Evolutionary conservation across 2,888 invertebrate genomes (phyloP), one percentile per base, ranked within the genome.

Genomic region (Tetropium fuscum): DNA sequence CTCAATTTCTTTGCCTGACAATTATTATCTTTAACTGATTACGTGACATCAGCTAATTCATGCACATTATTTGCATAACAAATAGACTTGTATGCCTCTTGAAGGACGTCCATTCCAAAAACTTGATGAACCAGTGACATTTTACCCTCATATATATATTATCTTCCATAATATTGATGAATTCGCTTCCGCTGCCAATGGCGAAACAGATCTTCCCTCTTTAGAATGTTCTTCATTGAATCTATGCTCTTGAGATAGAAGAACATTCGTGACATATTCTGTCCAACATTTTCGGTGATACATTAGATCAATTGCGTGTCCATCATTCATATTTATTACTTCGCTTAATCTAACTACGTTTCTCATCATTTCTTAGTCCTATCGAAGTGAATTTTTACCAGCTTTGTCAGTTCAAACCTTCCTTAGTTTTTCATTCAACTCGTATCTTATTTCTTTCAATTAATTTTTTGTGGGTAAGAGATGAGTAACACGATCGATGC

Each of bases 161-260:
- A n/a, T 30, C 30, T 30, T 30, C n/a, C 30, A 30, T 10, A 30
- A 30, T 30, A 30, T 30, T 30, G 30, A 30, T 30, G 30, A 30
- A 30, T 30, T 30, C n/a, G n/a, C n/a, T n/a, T n/a, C 30, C 11
- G n/a, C 30, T 30, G 30, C 30, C 30, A 30, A 10, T 30, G 30
- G 11, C n/a, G 30, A 30, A 30, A 30, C 30, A 30, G 30, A 30
- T 30, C 30, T 30, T 30, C n/a, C 30, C 30, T 30, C 10, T 30
- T 30, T 1, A 11, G n/a, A 30, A 30, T 30, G 30, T n/a, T n/a
- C n/a, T n/a, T n/a, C n/a, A n/a, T 30, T 30, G 30, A 30, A 30
- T 30, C 30, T 30, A 30, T 30, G n/a, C 10, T 30, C 30, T 30
- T 3, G 30, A 30, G 30, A n/a, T 30, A n/a, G 30, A 2, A 30